Percentiles rank a stretch among this genome's conserved stretches.
phyloP scores from a whole-genome alignment of 2,888 invertebrate genomes.

The Cryptus armator region DNA sequence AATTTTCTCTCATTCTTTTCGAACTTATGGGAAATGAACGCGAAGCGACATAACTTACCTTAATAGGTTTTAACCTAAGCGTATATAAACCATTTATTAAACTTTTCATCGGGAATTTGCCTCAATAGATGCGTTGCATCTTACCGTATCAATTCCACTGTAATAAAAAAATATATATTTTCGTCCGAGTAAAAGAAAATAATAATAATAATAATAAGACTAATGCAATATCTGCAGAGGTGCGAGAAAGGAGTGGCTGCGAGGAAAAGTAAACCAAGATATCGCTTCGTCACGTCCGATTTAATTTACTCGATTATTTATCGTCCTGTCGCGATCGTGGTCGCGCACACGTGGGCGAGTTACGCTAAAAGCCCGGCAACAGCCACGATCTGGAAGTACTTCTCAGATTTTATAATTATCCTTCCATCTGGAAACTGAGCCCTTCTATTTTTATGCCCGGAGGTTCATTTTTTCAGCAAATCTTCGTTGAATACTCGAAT shows the following conservation, averaged over 20 bases:
- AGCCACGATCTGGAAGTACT: not conserved
- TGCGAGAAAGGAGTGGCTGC: constrained; percentile 33
- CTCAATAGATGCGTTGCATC: no score
- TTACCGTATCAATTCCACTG: no score
- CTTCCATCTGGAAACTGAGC: no score
- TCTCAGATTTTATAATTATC: no score
- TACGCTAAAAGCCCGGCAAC: constrained; percentile 4
- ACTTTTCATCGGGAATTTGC: no score
- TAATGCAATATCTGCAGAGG: not conserved
- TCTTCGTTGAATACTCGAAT: not conserved
- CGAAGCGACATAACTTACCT: no score
- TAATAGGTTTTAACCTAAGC: no score
- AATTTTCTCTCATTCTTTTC: no score
- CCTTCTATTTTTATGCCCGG: constrained; percentile 1
- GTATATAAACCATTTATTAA: no score
- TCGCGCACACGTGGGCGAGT: constrained; percentile 32
- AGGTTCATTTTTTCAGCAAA: not conserved
- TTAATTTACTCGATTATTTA: constrained; percentile 56
- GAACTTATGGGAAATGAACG: no score
- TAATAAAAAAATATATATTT: no score
- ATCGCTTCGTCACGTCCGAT: constrained; percentile 51
- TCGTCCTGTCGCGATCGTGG: constrained; percentile 26
- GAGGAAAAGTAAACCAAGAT: constrained; percentile 10
- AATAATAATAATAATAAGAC: constrained; percentile 8
- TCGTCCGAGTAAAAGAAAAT: not conserved